Conservation (phyloP, 2,113 vertebrate genomes). For the Alethe castanea region DNA sequence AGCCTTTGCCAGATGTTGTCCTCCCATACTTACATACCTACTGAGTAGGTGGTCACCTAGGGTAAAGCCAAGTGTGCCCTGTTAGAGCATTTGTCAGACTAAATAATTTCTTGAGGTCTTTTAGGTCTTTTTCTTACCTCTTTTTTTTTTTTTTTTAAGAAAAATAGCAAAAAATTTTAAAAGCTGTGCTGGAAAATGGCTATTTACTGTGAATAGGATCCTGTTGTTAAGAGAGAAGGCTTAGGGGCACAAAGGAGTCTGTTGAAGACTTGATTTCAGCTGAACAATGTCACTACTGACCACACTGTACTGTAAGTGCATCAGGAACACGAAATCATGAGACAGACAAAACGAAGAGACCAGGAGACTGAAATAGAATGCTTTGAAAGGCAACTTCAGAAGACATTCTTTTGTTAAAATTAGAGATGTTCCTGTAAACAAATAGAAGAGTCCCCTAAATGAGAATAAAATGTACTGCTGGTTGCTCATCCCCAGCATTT, state of each 20-base stretch:
- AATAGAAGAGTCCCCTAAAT: background rate
- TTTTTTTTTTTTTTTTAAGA: background rate
- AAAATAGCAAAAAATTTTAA: background rate
- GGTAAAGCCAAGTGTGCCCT: constrained; percentile 36
- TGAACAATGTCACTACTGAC: background rate
- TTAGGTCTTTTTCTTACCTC: too few relatives aligned
- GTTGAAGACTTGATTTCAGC: background rate
- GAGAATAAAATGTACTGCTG: background rate
- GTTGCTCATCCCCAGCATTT: background rate
- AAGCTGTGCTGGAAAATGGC: background rate
- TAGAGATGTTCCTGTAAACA: background rate
- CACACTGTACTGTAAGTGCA: accelerated
- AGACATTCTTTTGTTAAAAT: background rate
- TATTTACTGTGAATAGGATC: background rate
- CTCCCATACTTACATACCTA: constrained; percentile 59
- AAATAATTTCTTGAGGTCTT: background rate
- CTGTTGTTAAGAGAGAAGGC: background rate
- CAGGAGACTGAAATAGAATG: background rate
- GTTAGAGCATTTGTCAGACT: background rate
- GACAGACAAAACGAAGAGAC: background rate
- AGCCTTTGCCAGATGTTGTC: constrained; percentile 76
- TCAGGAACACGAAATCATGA: background rate
- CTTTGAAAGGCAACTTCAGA: background rate
- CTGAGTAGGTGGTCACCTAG: constrained; percentile 68
- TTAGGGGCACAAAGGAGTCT: background rate